These are phyloP conservation scores for Megalonaias nervosa DNA, from an alignment of 1,140 invertebrate genomes.

Conservation along the genomic window DNA sequence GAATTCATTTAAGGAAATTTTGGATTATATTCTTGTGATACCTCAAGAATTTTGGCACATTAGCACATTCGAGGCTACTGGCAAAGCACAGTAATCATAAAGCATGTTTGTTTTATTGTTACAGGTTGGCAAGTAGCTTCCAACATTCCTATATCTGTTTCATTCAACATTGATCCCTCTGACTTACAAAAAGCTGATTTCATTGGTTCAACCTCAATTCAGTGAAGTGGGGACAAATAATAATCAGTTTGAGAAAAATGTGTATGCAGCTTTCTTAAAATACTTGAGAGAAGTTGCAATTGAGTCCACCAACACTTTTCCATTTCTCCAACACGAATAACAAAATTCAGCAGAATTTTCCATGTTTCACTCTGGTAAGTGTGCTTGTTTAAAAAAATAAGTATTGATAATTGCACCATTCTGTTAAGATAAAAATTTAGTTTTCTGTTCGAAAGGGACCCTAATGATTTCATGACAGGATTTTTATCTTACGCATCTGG, in stretches of 20 bases:
- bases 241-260: constrained; percentile 8
- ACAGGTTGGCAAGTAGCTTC: constrained; percentile 8
- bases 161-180: background rate
- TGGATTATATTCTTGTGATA: too few species aligned
- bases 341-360: too few species aligned
- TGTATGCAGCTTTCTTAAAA: constrained; percentile 15
- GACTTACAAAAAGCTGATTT: too few species aligned
- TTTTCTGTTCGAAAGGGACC: background rate
- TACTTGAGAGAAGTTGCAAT: constrained; percentile 40
- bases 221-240: constrained; percentile 20
- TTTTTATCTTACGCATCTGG: too few species aligned
- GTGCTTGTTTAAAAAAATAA: too few species aligned
- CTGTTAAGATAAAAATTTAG: background rate
- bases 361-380: too few species aligned
- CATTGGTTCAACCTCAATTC: too few species aligned
- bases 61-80: too few species aligned
- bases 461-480: background rate
- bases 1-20: too few species aligned
- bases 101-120: background rate
- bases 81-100: too few species aligned
- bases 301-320: background rate
- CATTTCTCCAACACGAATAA: too few species aligned
- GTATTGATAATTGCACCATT: background rate
- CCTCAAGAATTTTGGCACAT: too few species aligned
- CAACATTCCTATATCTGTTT: constrained; percentile 11